phyloP scores from a whole-genome alignment of 1,140 invertebrate species.

The Delia radicum region DNA sequence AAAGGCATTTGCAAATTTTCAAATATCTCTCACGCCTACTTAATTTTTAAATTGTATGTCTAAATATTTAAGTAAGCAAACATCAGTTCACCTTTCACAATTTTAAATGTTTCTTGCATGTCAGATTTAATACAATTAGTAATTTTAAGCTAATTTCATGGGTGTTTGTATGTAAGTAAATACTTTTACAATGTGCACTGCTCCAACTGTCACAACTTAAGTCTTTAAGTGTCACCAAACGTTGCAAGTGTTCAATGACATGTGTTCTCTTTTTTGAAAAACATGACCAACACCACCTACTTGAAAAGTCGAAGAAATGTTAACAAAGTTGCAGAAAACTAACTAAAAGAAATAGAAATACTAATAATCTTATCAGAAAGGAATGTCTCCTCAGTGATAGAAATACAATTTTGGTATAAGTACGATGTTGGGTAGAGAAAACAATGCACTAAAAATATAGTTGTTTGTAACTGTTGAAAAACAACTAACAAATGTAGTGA shows the following conservation, averaged over 20 bases:
- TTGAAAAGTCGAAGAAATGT: background rate
- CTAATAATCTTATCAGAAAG: background rate
- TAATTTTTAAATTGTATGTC: background rate
- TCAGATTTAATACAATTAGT: background rate
- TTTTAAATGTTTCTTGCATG: background rate
- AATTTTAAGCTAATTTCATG: conserved; percentile 2
- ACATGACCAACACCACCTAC: background rate
- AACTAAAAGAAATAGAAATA: background rate
- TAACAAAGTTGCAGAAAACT: background rate
- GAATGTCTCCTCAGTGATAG: too few relatives aligned
- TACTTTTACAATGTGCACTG: background rate
- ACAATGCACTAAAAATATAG: too few relatives aligned
- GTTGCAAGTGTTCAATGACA: background rate
- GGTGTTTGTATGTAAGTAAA: background rate
- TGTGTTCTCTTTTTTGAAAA: background rate
- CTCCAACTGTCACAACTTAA: background rate
- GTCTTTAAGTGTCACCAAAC: background rate
- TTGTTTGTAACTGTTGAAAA: too few relatives aligned
- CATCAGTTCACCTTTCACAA: background rate
- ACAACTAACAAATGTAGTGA: background rate
- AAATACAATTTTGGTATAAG: too few relatives aligned
- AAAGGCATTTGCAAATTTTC: too few relatives aligned
- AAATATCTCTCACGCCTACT: background rate
- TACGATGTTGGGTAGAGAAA: background rate
- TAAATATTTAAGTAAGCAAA: background rate